phyloP scores from a whole-genome alignment of 2,888 invertebrate species.

The Congeria kusceri region DNA sequence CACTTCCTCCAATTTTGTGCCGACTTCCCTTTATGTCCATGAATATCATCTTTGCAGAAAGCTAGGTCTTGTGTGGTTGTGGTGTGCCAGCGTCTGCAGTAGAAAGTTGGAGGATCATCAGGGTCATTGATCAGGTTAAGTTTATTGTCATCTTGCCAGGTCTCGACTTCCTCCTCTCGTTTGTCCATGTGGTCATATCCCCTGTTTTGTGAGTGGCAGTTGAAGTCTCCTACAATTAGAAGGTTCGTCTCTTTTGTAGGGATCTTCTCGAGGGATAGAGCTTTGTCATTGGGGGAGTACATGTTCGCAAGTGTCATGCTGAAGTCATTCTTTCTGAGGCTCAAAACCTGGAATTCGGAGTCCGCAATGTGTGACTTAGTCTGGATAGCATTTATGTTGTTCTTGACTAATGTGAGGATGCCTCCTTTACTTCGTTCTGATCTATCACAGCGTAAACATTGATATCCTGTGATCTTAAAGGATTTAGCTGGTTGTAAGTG shows the following conservation, averaged over 20 bases:
- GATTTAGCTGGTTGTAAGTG: slow-evolving; percentile 23
- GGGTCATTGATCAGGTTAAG: slow-evolving; percentile 44
- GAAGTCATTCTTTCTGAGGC: slow-evolving; percentile 19
- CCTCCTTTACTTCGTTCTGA: slow-evolving; percentile 44
- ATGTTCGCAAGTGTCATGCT: slow-evolving; percentile 19
- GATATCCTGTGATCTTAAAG: slow-evolving; percentile 43
- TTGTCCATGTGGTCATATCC: slow-evolving; percentile 47
- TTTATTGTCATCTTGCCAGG: slow-evolving; percentile 51
- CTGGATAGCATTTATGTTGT: slow-evolving; percentile 43
- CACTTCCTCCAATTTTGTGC: too few species aligned
- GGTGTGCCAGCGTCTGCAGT: slow-evolving; percentile 39
- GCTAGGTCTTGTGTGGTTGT: slow-evolving; percentile 43
- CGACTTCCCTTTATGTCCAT: too few species aligned
- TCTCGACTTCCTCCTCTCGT: slow-evolving; percentile 45
- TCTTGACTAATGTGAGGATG: slow-evolving; percentile 43
- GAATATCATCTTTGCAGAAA: slow-evolving; percentile 19
- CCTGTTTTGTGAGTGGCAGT: slow-evolving; percentile 57
- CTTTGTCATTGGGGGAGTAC: slow-evolving; percentile 45
- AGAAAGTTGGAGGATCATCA: slow-evolving; percentile 35
- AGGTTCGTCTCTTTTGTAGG: slow-evolving; percentile 34
- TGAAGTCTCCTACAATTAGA: slow-evolving; percentile 41
- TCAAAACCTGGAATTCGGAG: slow-evolving; percentile 34
- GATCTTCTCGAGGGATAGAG: slow-evolving; percentile 48
- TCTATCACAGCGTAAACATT: slow-evolving; percentile 36
- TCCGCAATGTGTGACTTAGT: slow-evolving; percentile 33